Conservation (phyloP, 2,888 invertebrate genomes). For the Rhabditoides inermis region DNA sequence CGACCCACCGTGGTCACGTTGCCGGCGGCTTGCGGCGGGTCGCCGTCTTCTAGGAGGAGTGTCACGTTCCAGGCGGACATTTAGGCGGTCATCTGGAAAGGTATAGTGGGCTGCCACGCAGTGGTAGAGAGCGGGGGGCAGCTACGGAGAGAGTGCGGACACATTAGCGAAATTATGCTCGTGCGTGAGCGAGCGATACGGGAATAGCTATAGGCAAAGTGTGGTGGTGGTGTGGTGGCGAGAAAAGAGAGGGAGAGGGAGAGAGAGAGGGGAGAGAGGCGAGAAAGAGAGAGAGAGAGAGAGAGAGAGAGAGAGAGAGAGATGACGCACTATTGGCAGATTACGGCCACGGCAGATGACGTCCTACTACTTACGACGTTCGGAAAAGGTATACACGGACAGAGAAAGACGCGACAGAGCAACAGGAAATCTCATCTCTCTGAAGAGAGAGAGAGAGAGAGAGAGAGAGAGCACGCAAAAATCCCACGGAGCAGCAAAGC, state of each 20-base stretch:
- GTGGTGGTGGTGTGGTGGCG: conserved; percentile 4
- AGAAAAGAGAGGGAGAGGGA: conserved; percentile 4
- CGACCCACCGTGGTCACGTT: no score
- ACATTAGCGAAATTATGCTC: no score
- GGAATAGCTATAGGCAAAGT: no score
- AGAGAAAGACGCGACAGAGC: background rate
- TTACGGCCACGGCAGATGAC: conserved; percentile 11
- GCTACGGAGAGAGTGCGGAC: conserved; percentile 5
- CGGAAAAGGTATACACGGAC: conserved; percentile 5
- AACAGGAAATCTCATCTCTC: conserved; percentile 8
- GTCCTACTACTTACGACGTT: background rate
- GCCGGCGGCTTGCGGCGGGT: no score
- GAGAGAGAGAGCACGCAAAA: conserved; percentile 5
- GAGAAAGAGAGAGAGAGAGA: conserved; percentile 5
- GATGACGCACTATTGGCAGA: background rate
- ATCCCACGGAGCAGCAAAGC: conserved; percentile 12
- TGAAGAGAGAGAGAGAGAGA: conserved; percentile 11
- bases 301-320: conserved; percentile 4
- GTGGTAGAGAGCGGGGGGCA: no score
- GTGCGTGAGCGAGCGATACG: no score
- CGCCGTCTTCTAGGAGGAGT: no score
- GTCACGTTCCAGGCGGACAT: no score
- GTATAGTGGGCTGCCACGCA: no score
- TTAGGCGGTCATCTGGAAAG: no score
- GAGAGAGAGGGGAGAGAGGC: background rate